Conservation (phyloP, 2,888 invertebrate genomes). For the Macropis europaea region DNA sequence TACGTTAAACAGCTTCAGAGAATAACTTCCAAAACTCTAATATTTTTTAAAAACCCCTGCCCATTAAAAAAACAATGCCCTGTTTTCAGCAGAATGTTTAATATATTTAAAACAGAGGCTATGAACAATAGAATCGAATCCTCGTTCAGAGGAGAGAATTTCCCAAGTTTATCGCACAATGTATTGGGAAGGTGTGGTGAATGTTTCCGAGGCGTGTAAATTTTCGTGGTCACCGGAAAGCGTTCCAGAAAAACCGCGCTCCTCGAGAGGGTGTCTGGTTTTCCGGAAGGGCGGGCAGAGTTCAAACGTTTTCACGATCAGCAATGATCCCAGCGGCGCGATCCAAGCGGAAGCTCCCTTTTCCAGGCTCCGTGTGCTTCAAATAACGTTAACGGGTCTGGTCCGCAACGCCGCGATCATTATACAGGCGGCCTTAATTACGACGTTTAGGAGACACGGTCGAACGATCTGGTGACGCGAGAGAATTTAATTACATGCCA, state of each 20-base stretch:
- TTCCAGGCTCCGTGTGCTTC: constrained; percentile 5
- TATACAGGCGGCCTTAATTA: constrained; percentile 58
- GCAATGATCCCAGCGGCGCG: neutral
- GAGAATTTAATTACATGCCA: constrained; percentile 64
- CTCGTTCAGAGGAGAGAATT: too few species aligned
- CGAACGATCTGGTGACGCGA: constrained; percentile 64
- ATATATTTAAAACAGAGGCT: too few species aligned
- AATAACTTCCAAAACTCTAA: too few species aligned
- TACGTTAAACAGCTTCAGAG: too few species aligned
- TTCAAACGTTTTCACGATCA: constrained; percentile 30
- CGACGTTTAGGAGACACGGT: constrained; percentile 58
- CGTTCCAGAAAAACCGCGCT: neutral
- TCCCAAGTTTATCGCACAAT: neutral
- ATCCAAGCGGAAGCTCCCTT: neutral
- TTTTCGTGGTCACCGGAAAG: neutral
- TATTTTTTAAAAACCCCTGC: too few species aligned
- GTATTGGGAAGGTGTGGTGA: too few species aligned
- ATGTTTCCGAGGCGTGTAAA: too few species aligned
- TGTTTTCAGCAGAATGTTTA: too few species aligned
- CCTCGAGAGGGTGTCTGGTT: neutral
- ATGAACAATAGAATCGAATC: too few species aligned
- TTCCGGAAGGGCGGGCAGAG: neutral
- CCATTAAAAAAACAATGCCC: too few species aligned
- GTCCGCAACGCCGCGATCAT: constrained; percentile 35
- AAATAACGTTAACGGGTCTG: constrained; percentile 42